A percentile compares a stretch with the other conserved stretches of the same genome.
These are phyloP conservation scores for Scytalopus superciliaris DNA, from an alignment of 2,113 vertebrate species.

Conservation along the genomic window DNA sequence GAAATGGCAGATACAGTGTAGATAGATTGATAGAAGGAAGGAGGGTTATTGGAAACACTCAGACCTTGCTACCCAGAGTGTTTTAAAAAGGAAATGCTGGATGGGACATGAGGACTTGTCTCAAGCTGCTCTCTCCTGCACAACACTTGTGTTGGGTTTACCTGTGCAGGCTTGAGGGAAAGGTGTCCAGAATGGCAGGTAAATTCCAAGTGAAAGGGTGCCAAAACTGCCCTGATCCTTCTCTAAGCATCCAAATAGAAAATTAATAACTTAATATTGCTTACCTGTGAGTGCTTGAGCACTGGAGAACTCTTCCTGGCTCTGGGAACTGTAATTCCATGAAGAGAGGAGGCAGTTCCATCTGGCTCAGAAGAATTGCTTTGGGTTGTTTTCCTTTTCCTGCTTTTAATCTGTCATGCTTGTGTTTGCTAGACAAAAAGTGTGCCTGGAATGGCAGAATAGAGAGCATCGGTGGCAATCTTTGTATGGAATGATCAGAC, in stretches of 20 bases:
- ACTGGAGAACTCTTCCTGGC: not conserved
- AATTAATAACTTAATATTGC: not conserved
- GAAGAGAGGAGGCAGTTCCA: not conserved
- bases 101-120: not conserved
- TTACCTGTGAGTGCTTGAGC: not conserved
- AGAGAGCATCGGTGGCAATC: not conserved
- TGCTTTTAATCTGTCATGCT: not conserved
- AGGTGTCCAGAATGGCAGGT: not conserved
- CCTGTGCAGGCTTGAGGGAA: not conserved
- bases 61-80: not conserved
- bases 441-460: not conserved
- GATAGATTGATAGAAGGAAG: not conserved
- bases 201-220: not conserved
- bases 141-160: not conserved
- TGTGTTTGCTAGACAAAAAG: not conserved
- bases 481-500: not conserved
- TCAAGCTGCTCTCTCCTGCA: not conserved
- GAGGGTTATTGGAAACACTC: not conserved
- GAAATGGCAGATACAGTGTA: not conserved
- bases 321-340: not conserved
- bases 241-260: not conserved
- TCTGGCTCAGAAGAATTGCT: not conserved
- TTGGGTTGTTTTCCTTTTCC: not conserved
- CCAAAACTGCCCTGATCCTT: not conserved
- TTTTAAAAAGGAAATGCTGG: not conserved